Conservation (phyloP, 1,140 invertebrate species). For the Thalassaphorura encarpata region DNA sequence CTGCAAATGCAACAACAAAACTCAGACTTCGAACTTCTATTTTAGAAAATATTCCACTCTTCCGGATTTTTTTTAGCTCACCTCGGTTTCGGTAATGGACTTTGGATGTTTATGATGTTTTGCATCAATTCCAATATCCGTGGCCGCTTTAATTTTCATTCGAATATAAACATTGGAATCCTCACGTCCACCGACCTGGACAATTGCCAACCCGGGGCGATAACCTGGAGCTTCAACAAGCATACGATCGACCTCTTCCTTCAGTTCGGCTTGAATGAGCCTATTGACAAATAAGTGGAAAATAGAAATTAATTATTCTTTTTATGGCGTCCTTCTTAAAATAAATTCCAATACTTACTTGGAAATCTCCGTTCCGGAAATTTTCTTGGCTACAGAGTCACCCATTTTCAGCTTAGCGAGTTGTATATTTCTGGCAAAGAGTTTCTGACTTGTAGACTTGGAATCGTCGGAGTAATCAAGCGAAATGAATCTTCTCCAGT, state of each 20-base stretch:
- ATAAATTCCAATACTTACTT: conserved; percentile 42
- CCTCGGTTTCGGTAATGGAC: conserved; percentile 73
- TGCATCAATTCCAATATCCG: conserved; percentile 78
- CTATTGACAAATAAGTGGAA: conserved; percentile 40
- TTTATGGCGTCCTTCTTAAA: conserved; percentile 7
- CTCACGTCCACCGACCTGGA: conserved; percentile 84
- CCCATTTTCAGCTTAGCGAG: not conserved
- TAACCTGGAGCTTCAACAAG: conserved; percentile 51
- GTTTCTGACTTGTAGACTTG: too few species aligned
- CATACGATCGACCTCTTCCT: conserved; percentile 52
- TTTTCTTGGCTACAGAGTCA: conserved; percentile 40
- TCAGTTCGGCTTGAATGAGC: conserved; percentile 59
- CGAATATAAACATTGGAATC: conserved; percentile 99
- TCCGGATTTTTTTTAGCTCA: conserved; percentile 42
- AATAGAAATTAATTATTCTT: not conserved
- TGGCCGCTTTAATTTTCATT: conserved; percentile 89
- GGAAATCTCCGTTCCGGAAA: conserved; percentile 53
- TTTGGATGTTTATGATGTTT: conserved; percentile 70
- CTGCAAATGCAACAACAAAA: conserved; percentile 36
- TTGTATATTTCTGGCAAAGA: too few species aligned
- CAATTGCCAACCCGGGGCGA: conserved; percentile 65
- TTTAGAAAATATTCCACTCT: too few species aligned
- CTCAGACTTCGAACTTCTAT: too few species aligned
- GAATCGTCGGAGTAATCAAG: too few species aligned
- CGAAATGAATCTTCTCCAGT: too few species aligned